Percentiles rank a stretch among this genome's conserved stretches.
Evolutionary conservation across 2,113 vertebrate species (phyloP).

Genomic region (Xiphias gladius): DNA sequence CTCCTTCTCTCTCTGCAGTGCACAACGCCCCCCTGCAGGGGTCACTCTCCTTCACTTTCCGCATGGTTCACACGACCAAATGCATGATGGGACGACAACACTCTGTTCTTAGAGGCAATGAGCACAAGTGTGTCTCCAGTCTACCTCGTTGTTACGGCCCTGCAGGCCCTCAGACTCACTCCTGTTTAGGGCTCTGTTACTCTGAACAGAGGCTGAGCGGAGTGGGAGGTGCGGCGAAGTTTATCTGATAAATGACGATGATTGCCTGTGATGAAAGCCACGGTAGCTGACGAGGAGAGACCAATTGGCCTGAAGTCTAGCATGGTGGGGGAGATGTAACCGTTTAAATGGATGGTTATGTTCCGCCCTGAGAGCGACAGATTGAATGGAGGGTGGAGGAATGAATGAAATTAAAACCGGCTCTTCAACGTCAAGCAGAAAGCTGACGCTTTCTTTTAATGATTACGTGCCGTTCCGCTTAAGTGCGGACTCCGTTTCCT

Average conservation of each 20-base stretch:
- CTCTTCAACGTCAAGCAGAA: constrained; percentile 38
- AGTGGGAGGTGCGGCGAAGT: constrained; percentile 40
- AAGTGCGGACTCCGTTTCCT: constrained; percentile 19
- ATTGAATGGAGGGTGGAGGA: constrained; percentile 38
- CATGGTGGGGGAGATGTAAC: constrained; percentile 4
- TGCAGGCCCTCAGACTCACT: neutral
- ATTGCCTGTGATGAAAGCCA: constrained; percentile 47
- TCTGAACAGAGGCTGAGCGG: neutral
- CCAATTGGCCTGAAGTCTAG: constrained; percentile 47
- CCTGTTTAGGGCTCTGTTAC: constrained; percentile 16
- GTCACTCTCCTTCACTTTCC: constrained; percentile 78
- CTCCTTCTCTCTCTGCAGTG: constrained; percentile 83
- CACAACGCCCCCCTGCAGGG: constrained; percentile 63
- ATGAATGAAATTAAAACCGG: constrained; percentile 46
- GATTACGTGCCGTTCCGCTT: neutral
- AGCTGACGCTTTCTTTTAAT: constrained; percentile 21
- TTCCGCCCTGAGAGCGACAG: constrained; percentile 32
- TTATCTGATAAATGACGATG: constrained; percentile 51
- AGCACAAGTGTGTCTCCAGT: constrained; percentile 74
- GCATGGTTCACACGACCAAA: constrained; percentile 84
- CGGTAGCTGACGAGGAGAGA: constrained; percentile 32
- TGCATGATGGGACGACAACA: constrained; percentile 87
- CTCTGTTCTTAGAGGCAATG: constrained; percentile 59
- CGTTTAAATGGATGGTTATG: constrained; percentile 39
- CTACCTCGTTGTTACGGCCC: neutral